phyloP scores from a whole-genome alignment of 2,797 vertebrate genomes.

The Poeciliopsis infans region DNA sequence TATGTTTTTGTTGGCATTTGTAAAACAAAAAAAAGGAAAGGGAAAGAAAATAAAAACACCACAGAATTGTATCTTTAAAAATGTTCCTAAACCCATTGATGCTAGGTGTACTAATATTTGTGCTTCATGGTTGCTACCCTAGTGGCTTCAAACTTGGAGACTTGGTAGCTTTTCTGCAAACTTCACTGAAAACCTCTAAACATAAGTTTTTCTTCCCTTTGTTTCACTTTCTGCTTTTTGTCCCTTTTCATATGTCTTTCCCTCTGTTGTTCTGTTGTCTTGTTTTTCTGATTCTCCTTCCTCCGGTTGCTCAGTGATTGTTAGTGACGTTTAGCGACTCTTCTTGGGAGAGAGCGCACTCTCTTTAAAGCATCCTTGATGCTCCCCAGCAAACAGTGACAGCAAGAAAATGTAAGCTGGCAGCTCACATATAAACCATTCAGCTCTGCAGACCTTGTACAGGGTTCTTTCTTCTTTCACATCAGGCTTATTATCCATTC shows the following conservation, averaged over 20 bases:
- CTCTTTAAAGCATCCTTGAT: constrained; percentile 46
- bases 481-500: constrained; percentile 34
- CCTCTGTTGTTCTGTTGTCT: constrained; percentile 26
- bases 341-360: constrained; percentile 44
- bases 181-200: constrained; percentile 38
- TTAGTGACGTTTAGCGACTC: constrained; percentile 60
- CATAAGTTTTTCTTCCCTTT: constrained; percentile 24
- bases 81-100: not conserved
- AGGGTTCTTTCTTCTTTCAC: constrained; percentile 4
- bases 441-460: constrained; percentile 51
- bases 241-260: constrained; percentile 14
- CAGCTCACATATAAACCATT: constrained; percentile 67
- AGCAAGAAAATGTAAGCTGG: constrained; percentile 66
- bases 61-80: constrained; percentile 6
- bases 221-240: constrained; percentile 4
- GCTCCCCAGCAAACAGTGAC: constrained; percentile 66
- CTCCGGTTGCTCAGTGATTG: constrained; percentile 43
- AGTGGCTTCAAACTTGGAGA: constrained; percentile 1
- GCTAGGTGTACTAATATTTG: not conserved
- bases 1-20: not conserved
- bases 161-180: constrained; percentile 45
- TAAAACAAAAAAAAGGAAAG: not conserved
- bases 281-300: constrained; percentile 26
- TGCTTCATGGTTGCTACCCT: not conserved
- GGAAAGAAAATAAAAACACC: not conserved